Percentiles rank a stretch among this genome's conserved stretches.
Conservation (phyloP, 2,113 vertebrate species). For the Anguilla japonica region DNA sequence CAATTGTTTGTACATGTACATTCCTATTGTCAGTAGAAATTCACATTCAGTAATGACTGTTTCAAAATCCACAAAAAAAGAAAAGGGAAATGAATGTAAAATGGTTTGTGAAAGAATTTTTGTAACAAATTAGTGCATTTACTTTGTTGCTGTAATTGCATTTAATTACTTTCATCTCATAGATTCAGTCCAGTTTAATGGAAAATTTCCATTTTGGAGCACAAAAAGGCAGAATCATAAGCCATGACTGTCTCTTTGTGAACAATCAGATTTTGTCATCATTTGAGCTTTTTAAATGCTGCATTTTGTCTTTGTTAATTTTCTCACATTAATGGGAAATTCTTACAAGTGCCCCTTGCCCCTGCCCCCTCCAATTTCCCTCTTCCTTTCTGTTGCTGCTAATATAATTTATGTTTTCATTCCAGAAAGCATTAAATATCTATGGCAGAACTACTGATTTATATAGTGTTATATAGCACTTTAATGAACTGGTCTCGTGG, state of each 20-base stretch:
- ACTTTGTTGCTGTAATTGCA: not conserved
- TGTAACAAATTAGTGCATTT: not conserved
- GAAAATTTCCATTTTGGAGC: slow-evolving; percentile 2
- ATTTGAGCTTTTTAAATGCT: not conserved
- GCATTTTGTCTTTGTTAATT: not conserved
- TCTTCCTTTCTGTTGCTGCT: not conserved
- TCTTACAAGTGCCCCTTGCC: not conserved
- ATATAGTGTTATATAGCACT: not conserved
- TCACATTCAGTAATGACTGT: no score
- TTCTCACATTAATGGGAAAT: not conserved
- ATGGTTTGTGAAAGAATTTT: no score
- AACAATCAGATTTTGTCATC: not conserved
- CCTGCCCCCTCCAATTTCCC: no score
- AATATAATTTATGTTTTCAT: not conserved
- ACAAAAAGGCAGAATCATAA: not conserved
- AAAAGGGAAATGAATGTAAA: no score
- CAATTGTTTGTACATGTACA: no score
- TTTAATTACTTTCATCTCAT: slow-evolving; percentile 17
- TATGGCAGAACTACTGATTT: not conserved
- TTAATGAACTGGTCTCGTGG: not conserved
- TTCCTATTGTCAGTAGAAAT: no score
- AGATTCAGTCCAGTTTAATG: slow-evolving; percentile 18
- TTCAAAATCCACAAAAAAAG: no score
- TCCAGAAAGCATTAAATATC: not conserved
- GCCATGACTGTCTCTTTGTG: not conserved